phyloP scores from a whole-genome alignment of 2,113 vertebrate species.

The Poicephalus meyeri region DNA sequence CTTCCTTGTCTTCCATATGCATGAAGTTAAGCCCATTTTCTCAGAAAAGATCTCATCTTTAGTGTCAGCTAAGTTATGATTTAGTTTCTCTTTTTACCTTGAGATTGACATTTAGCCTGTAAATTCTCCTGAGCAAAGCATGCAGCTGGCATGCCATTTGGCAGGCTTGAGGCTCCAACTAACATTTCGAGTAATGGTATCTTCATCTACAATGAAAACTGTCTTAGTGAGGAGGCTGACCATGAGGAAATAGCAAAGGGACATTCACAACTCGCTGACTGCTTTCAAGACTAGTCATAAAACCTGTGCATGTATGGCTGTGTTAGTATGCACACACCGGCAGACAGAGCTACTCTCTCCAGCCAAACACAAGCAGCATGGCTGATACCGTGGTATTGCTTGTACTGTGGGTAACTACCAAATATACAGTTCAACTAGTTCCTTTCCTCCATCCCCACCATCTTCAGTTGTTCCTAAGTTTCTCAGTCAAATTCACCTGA shows the following conservation, averaged over 20 bases:
- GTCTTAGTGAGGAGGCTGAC: background rate
- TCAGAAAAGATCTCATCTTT: background rate
- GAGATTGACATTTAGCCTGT: background rate
- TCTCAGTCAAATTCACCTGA: background rate
- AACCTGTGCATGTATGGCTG: background rate
- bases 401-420: background rate
- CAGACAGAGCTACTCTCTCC: background rate
- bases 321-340: background rate
- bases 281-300: background rate
- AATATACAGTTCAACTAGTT: background rate
- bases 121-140: background rate
- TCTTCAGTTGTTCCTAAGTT: background rate
- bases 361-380: background rate
- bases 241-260: background rate
- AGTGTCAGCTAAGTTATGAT: background rate
- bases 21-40: background rate
- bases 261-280: background rate
- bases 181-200: background rate
- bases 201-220: background rate
- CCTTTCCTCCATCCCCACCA: background rate
- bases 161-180: background rate
- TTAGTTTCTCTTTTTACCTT: slow-evolving; percentile 41
- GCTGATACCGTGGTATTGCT: background rate
- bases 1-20: background rate
- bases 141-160: background rate